Conservation (phyloP, 2,113 vertebrate genomes). For the Malurus elegans region DNA sequence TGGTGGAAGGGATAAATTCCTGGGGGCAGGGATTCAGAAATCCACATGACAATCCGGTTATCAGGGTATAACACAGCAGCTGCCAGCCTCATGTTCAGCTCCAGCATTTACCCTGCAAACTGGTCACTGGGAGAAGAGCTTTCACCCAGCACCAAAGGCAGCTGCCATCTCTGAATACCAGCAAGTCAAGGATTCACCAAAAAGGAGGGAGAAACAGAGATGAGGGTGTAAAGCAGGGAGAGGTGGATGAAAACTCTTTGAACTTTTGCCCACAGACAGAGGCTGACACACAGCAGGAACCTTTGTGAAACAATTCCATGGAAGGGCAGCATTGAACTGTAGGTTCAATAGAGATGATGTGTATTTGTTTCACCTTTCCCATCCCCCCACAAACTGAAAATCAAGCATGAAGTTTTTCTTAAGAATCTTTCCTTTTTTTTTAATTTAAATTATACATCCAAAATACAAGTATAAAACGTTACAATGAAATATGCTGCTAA, state of each 20-base stretch:
- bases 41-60: not conserved
- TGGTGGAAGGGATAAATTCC: not conserved
- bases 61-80: not conserved
- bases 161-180: not conserved
- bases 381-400: not conserved
- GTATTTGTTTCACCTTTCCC: not conserved
- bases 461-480: constrained; percentile 23
- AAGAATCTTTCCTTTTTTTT: constrained; percentile 40
- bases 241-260: not conserved
- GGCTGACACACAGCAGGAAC: not conserved
- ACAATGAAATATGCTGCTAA: not conserved
- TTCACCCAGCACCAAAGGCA: not conserved
- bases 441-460: constrained; percentile 39
- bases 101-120: not conserved
- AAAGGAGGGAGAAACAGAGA: not conserved
- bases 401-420: not conserved
- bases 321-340: not conserved
- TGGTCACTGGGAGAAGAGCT: not conserved
- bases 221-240: fast-evolving
- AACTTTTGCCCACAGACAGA: not conserved
- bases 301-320: not conserved
- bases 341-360: not conserved
- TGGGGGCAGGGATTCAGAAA: not conserved
- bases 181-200: not conserved
- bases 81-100: not conserved